Evolutionary conservation across 1,140 invertebrate species (phyloP), one percentile per base, ranked within the genome.

Genomic region (Odontomachus brunneus): DNA sequence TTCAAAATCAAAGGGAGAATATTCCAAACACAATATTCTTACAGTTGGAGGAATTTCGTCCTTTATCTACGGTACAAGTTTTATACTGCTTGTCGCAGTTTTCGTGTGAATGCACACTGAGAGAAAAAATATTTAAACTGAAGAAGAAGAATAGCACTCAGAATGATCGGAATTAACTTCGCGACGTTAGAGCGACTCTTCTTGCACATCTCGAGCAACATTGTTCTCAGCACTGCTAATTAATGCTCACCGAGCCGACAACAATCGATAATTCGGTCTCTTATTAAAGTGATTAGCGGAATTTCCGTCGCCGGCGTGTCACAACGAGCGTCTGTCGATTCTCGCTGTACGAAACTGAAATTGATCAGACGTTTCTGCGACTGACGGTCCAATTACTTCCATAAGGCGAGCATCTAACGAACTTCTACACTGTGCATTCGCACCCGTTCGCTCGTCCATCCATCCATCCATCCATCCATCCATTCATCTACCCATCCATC

Each of bases 371-470:
- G 73, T 65, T 82, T 74, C 48, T 75, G 82, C 55, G 51, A 22
- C 63, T 83, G 83, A 75, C 74, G 87, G 80, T 63, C 78, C 80
- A 88, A 88, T 88, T 88, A 88, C 85, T 88, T 83, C 73, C 74
- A 88, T 81, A 85, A 85, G 86, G 78, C 78, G 71, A 75, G 53
- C 65, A 75, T 83, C 81, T 86, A 84, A 83, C 83, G 78, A 88
- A 80, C 59, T 63, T 74, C 60, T 60, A 29, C 57, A 60, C 62
- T 44, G 17, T 66, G 74, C 74, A 76, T 55, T 67, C 7, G 3
- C 53, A n/a, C 5, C n/a, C 15, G 51, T 53, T 17, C 12, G 51
- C 51, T 55, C 53, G n/a, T 22, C 7, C 14, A 15, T 14, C 24
- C 53, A n/a, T 55, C 7, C 14, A 5, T 12, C 19, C 7, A 49